phyloP scores from a whole-genome alignment of 2,888 invertebrate genomes.

The Cetonia aurata region DNA sequence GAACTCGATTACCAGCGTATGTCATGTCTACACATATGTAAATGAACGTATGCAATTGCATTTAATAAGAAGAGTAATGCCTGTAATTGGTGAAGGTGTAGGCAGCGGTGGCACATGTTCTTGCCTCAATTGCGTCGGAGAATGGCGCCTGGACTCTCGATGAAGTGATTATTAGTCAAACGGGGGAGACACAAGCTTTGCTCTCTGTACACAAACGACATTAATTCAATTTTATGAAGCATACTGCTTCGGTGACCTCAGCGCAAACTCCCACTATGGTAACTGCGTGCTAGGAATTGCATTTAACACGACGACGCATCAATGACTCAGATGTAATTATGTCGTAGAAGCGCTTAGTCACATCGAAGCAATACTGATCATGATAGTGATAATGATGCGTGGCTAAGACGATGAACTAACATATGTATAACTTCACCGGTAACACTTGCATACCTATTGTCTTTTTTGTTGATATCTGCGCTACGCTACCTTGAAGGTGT shows the following conservation, averaged over 20 bases:
- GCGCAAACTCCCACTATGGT: conserved; percentile 55
- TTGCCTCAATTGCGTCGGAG: conserved; percentile 55
- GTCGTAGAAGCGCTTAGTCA: conserved; percentile 53
- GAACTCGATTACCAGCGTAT: neutral
- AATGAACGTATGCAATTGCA: conserved; percentile 50
- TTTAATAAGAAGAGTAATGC: conserved; percentile 53
- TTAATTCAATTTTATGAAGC: conserved; percentile 56
- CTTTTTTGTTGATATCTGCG: too few species aligned
- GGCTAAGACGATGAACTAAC: conserved; percentile 13
- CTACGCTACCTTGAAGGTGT: too few species aligned
- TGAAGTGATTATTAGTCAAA: conserved; percentile 57
- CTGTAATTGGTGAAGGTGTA: conserved; percentile 55
- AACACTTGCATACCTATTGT: too few species aligned
- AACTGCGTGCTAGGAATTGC: conserved; percentile 58
- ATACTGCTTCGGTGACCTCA: conserved; percentile 58
- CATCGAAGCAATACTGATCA: conserved; percentile 34
- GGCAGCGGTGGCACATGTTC: conserved; percentile 50
- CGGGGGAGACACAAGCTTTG: conserved; percentile 52
- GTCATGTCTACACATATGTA: conserved; percentile 6
- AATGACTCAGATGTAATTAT: conserved; percentile 53
- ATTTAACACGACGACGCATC: conserved; percentile 52
- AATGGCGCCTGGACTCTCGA: conserved; percentile 57
- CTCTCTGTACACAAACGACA: conserved; percentile 52
- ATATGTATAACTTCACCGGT: too few species aligned
- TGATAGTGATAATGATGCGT: conserved; percentile 23